phyloP scores from a whole-genome alignment of 2,797 vertebrate genomes.

The Catostomus latipinnis region DNA sequence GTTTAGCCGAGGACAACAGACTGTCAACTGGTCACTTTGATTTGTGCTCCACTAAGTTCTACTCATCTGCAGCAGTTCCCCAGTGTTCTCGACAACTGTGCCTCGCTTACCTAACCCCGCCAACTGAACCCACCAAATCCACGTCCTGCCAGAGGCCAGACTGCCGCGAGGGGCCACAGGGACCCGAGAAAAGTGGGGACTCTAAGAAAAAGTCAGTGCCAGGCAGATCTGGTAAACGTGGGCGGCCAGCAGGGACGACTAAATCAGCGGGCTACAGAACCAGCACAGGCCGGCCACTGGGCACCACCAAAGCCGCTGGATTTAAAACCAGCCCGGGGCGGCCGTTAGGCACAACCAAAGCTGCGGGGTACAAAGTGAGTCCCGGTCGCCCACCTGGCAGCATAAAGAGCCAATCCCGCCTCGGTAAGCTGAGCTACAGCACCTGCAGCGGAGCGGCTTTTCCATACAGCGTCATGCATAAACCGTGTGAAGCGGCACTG shows the following conservation, averaged over 20 bases:
- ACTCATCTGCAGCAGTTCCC: slow-evolving; percentile 78
- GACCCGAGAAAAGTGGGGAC: slow-evolving; percentile 81
- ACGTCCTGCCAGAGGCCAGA: slow-evolving; percentile 91
- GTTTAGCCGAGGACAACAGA: slow-evolving; percentile 89
- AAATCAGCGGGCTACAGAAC: slow-evolving; percentile 97
- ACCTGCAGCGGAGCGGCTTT: slow-evolving; percentile 89
- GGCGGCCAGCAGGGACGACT: slow-evolving; percentile 93
- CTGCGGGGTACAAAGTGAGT: slow-evolving; percentile 97
- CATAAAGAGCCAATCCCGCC: slow-evolving; percentile 95
- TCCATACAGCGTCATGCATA: slow-evolving; percentile 90
- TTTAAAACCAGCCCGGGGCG: slow-evolving; percentile 98
- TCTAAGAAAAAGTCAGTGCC: slow-evolving; percentile 92
- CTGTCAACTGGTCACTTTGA: slow-evolving; percentile 90
- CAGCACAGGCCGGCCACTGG: slow-evolving; percentile 95
- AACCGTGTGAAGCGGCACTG: slow-evolving; percentile 86
- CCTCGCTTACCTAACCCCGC: slow-evolving; percentile 72
- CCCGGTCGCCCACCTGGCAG: slow-evolving; percentile 96
- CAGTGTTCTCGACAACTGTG: slow-evolving; percentile 76
- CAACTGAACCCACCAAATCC: slow-evolving; percentile 84
- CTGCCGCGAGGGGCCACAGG: slow-evolving; percentile 79
- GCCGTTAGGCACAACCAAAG: slow-evolving; percentile 95
- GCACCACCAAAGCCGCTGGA: slow-evolving; percentile 96
- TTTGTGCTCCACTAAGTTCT: slow-evolving; percentile 91
- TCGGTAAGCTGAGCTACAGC: slow-evolving; percentile 91
- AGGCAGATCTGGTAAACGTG: slow-evolving; percentile 91